These are phyloP conservation scores for Pomacea maculata DNA, from an alignment of 1,140 invertebrate genomes.

Conservation along the genomic window DNA sequence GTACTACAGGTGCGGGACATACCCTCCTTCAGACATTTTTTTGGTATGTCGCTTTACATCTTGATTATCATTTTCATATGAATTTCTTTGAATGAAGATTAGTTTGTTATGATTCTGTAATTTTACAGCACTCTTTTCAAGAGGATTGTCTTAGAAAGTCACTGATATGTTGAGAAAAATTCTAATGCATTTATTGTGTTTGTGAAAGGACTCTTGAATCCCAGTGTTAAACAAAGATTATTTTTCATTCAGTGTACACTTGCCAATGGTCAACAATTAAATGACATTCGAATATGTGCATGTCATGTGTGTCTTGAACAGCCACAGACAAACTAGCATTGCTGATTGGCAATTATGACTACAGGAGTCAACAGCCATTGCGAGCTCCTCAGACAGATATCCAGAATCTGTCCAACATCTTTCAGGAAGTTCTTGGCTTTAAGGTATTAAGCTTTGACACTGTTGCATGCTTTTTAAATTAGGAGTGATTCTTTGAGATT, in stretches of 20 bases:
- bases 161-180: no score
- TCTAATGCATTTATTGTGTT: no score
- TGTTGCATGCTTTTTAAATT: neutral
- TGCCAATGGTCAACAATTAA: no score
- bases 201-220: no score
- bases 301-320: conserved; percentile 20
- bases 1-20: conserved; percentile 14
- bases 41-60: conserved; percentile 2
- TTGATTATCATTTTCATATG: no score
- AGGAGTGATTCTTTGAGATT: neutral
- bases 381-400: conserved; percentile 64
- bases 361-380: conserved; percentile 59
- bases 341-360: conserved; percentile 66
- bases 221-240: no score
- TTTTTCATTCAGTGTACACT: no score
- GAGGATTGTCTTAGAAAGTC: no score
- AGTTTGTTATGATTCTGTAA: no score
- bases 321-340: conserved; percentile 67
- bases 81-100: no score
- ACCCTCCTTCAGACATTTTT: neutral
- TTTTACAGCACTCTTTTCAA: no score
- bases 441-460: conserved; percentile 41
- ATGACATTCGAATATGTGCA: no score
- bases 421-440: conserved; percentile 60
- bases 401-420: conserved; percentile 44